Conservation (phyloP, 2,888 invertebrate species). For the Nyleta sp. region DNA sequence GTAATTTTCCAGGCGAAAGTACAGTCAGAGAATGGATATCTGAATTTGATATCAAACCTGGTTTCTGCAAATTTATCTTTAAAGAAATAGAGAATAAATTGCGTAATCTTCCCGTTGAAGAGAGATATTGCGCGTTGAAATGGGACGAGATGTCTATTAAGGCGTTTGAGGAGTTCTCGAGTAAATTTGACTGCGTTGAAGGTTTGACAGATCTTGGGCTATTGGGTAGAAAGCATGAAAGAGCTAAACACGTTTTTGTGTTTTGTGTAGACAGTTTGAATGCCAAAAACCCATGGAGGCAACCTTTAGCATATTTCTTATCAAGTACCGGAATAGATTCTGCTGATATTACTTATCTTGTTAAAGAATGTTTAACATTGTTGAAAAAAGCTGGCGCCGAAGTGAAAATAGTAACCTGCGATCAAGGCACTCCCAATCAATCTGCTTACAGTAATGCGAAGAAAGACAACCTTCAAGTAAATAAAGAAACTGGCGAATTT, state of each 20-base stretch:
- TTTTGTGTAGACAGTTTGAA: slow-evolving; percentile 53
- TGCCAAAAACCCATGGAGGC: slow-evolving; percentile 51
- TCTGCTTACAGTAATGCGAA: not conserved
- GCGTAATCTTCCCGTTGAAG: not conserved
- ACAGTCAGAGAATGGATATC: slow-evolving; percentile 53
- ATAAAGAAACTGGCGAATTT: no score
- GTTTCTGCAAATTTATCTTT: slow-evolving; percentile 30
- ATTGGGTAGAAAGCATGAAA: slow-evolving; percentile 38
- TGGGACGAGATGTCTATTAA: slow-evolving; percentile 57
- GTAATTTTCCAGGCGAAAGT: slow-evolving; percentile 38
- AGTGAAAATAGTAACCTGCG: slow-evolving; percentile 16
- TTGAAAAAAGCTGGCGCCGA: not conserved
- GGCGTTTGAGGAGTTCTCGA: slow-evolving; percentile 33
- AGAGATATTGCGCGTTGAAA: slow-evolving; percentile 8
- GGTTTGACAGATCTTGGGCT: slow-evolving; percentile 52
- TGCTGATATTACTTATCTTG: not conserved
- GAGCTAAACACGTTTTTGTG: slow-evolving; percentile 45
- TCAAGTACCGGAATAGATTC: slow-evolving; percentile 2
- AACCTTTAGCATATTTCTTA: slow-evolving; percentile 47
- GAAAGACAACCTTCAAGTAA: not conserved
- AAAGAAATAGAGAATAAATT: not conserved
- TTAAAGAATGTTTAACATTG: slow-evolving; percentile 1
- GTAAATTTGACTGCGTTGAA: slow-evolving; percentile 45
- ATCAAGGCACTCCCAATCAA: slow-evolving; percentile 10
- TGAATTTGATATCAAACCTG: slow-evolving; percentile 42